Base-by-base conservation (phyloP, 2,113 vertebrate genomes). In the Caranx melampygus region DNA sequence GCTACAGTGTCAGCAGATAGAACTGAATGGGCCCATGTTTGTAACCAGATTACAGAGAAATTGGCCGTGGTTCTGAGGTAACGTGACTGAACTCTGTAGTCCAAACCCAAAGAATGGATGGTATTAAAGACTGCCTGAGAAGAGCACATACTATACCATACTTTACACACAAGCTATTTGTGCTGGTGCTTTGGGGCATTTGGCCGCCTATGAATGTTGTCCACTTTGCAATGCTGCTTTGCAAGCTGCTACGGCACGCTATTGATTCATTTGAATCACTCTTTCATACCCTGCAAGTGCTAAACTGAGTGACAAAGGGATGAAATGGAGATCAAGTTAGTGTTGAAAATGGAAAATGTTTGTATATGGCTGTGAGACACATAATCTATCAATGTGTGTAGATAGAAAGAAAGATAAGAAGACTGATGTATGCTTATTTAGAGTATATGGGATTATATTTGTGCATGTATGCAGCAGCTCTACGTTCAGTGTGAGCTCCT, bases 221-320 rank as follows among this genome's bases (percentile, higher is more conserved):
- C 35, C 33, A 63, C 71, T 33, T 65, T 37, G 72, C 71, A 79
- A 52, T 35, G 79, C 80, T 64, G 82, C 88, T 86, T 88, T 66
- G 84, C 79, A 61, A 81, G 58, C 49, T 21, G 60, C 73, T 66
- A 34, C 34, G 77, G 57, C 44, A 20, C 6, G 72, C 72, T 81
- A 82, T 55, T 54, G 33, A 34, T 80, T 72, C 60, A 42, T 42
- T 42, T 42, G 40, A 0, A 14, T 60, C 42, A 20, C 77, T 33
- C 34, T 34, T 58, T 63, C 35, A 45, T 15, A 10, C 31, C 44
- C 26, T 49, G 11, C 31, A n/a, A 15, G 14, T 26, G 18, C 67
- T 64, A 44, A 44, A 60, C 6, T 26, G 37, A 44, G 15, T 21
- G 57, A 31, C 33, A 77, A 20, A 44, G 37, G 51, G 57, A 55